These are phyloP conservation scores for Oncorhynchus keta DNA, from an alignment of 2,113 vertebrate species.

Conservation along the genomic window DNA sequence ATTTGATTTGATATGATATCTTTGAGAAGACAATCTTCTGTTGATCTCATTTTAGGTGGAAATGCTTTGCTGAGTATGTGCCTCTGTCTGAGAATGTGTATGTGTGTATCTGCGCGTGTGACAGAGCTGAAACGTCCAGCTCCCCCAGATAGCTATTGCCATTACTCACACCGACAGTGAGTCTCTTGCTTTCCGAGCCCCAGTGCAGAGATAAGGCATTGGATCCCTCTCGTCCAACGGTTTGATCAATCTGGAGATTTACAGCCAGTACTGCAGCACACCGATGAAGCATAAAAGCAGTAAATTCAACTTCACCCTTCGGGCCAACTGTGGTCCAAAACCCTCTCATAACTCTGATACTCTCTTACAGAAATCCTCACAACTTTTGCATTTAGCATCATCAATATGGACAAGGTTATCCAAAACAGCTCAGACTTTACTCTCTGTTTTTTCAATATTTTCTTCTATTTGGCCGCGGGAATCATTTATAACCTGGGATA, in stretches of 20 bases:
- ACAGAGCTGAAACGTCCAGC: constrained; percentile 28
- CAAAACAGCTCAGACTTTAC: constrained; percentile 42
- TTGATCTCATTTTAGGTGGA: too few relatives aligned
- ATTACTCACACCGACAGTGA: constrained; percentile 58
- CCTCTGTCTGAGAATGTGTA: not conserved
- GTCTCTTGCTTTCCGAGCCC: constrained; percentile 60
- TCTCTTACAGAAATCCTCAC: constrained; percentile 46
- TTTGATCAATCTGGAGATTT: constrained; percentile 73
- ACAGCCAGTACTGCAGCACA: constrained; percentile 58
- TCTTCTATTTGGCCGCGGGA: constrained; percentile 33
- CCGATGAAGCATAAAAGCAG: constrained; percentile 64
- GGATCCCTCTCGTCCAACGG: constrained; percentile 55
- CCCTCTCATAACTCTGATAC: constrained; percentile 16
- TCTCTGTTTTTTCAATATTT: constrained; percentile 37
- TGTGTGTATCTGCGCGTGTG: too few relatives aligned
- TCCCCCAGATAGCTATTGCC: constrained; percentile 41
- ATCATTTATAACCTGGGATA: constrained; percentile 52
- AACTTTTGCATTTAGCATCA: not conserved
- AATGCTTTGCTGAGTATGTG: not conserved
- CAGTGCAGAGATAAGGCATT: constrained; percentile 65
- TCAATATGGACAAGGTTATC: constrained; percentile 18
- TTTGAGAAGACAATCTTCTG: not conserved
- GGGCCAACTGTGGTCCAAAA: constrained; percentile 18
- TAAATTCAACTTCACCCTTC: constrained; percentile 58
- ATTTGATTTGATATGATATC: not conserved